Base-by-base conservation (phyloP, 1,140 invertebrate genomes). In the Octopus sinensis region DNA sequence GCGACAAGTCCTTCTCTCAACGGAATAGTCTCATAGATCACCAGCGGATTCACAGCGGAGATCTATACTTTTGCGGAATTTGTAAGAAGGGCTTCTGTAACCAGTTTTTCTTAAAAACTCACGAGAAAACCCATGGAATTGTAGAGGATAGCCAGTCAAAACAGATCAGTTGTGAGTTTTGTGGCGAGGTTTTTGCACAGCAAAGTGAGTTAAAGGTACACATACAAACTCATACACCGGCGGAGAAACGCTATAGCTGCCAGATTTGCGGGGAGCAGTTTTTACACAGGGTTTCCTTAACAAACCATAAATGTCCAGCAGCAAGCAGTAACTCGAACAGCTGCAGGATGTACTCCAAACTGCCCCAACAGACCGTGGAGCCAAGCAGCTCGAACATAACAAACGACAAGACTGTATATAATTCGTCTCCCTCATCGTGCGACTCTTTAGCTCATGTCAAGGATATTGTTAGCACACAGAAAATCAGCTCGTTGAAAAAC, bases 1-100 rank as follows among this genome's bases (percentile, higher is more conserved):
- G 83, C 75, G 80, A 80, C 78, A 76, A 88, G 95, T 78, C 95
- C 94, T 13, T 95, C 95, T 86, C 93, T 95, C 90, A 95, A 95
- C 88, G 95, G 95, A 81, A 73, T 10, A 81, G 78, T 51, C 76
- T 82, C 51, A 82, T 76, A 56, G 78, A 76, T 51, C 84, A 84
- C 80, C 77, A 82, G 78, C 78, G 81, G 7, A 79, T 81, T 6
- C 86, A 87, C 76, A 83, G 56, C 6, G 86, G 84, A 5, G 81
- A 84, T 56, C 78, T 81, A 54, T 86, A 85, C 78, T 68, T 62
- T 10, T 86, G 85, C 80, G 62, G 62, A 53, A 53, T 86, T 84
- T 77, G 68, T 92, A 84, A 92, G 92, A 84, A 95, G 95, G 86
- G 89, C 9, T 91, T 91, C 84, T 89, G 87, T 23, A 73, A 73